Evolutionary conservation across 1,140 invertebrate species (phyloP), one percentile per base, ranked within the genome.

Genomic region (Rhopalosiphum maidis): DNA sequence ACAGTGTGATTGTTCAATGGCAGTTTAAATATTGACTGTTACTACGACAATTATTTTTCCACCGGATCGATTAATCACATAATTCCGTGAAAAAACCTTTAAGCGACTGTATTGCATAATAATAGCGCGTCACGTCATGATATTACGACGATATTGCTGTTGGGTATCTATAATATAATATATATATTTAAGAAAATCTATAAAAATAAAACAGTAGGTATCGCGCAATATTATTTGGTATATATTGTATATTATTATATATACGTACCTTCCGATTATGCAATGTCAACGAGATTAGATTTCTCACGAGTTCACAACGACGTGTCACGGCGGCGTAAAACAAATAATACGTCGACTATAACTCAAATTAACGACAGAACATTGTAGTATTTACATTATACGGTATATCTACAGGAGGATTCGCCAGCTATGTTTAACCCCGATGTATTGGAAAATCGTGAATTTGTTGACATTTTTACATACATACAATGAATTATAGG

Each of bases 241-340:
- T 37, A 82, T 77, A 77, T 35, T 41, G n/a, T 85, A 15, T 25
- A 25, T 43, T 85, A 41, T 85, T 25, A 41, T 85, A 9, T 25
- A 15, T 2, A 1, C 2, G n/a, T n/a, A n/a, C 37, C 22, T 37
- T 41, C 1, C 37, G 51, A 21, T 92, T 92, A 18, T 48, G 35
- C 46, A 92, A 92, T 54, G 91, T 51, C 91, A 41, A 83, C 77
- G 51, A 85, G 77, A 92, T 54, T 68, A 85, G 82, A 54, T 94
- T 94, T 94, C 93, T 41, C 48, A 25, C 86, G 11, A 25, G 46
- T 89, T 93, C 54, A 68, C 2, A 41, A 43, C 30, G 30, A 43
- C 77, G 91, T 35, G 90, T 35, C 41, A 8, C 6, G 22, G 23
- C 5, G 41, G 25, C 25, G 43, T 30, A 86, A 86, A 46, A 86